Evolutionary conservation across 2,888 invertebrate species (phyloP).

Genomic region (Troilus luridus): DNA sequence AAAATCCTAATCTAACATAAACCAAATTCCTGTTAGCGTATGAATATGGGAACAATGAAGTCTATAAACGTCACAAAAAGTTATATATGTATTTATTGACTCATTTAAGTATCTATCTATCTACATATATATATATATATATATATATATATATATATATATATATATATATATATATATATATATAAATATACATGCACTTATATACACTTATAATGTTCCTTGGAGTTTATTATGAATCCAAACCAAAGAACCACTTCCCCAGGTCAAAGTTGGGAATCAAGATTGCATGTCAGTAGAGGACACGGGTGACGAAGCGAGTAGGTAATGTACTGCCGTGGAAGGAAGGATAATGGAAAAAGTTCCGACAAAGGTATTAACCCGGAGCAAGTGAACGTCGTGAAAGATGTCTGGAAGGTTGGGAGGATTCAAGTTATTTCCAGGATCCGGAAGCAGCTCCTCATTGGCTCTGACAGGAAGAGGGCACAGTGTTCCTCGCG

Average conservation of each 20-base stretch:
- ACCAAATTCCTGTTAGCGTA: too few species aligned
- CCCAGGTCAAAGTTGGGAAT: neutral
- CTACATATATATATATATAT: too few species aligned
- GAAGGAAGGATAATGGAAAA: constrained; percentile 53
- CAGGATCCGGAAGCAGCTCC: neutral
- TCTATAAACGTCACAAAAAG: too few species aligned
- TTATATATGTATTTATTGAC: too few species aligned
- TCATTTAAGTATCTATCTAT: too few species aligned
- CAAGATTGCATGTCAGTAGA: constrained; percentile 45
- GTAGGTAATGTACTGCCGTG: constrained; percentile 31
- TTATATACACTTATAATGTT: too few species aligned
- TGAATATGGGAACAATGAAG: too few species aligned
- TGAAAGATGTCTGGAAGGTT: neutral
- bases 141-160: too few species aligned
- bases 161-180: too few species aligned
- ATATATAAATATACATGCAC: too few species aligned
- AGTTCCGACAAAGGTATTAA: constrained; percentile 53
- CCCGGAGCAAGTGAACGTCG: neutral
- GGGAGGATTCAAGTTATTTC: neutral
- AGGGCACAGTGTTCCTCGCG: neutral
- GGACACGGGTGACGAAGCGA: constrained; percentile 22
- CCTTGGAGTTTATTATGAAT: neutral
- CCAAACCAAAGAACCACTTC: neutral
- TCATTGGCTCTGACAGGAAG: neutral
- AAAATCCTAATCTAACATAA: too few species aligned